These are phyloP conservation scores for Adrianichthys oophorus DNA, from an alignment of 2,797 vertebrate genomes.

Conservation along the genomic window DNA sequence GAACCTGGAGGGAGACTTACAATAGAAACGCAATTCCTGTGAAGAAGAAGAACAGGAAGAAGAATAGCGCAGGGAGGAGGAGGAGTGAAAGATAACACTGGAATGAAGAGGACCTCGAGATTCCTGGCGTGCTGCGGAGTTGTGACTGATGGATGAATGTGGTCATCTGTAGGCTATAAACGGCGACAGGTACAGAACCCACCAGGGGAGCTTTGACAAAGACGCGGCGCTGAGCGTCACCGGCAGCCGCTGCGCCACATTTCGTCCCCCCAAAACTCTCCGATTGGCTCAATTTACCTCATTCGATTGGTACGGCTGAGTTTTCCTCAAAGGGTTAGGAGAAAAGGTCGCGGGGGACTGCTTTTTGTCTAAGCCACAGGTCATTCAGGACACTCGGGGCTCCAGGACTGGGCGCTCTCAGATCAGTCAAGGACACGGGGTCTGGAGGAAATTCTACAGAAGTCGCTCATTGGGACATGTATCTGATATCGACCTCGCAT, in stretches of 20 bases:
- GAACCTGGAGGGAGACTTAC: slow-evolving; percentile 62
- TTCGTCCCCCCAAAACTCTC: slow-evolving; percentile 7
- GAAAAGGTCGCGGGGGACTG: slow-evolving; percentile 16
- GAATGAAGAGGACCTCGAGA: slow-evolving; percentile 68
- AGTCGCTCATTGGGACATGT: slow-evolving; percentile 72
- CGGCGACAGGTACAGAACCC: slow-evolving; percentile 68
- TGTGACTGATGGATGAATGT: slow-evolving; percentile 72
- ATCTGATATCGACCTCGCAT: slow-evolving; percentile 75
- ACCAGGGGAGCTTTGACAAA: slow-evolving; percentile 56
- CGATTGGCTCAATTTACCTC: slow-evolving; percentile 9
- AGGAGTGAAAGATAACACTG: slow-evolving; percentile 60
- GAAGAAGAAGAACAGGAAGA: slow-evolving; percentile 39
- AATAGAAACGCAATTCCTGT: slow-evolving; percentile 60
- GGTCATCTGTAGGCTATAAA: slow-evolving; percentile 65
- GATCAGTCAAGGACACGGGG: slow-evolving; percentile 70
- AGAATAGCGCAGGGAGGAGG: slow-evolving; percentile 20
- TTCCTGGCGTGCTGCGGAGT: slow-evolving; percentile 68
- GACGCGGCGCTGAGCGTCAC: slow-evolving; percentile 37
- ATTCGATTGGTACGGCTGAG: slow-evolving; percentile 8
- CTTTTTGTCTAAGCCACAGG: slow-evolving; percentile 57
- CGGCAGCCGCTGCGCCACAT: slow-evolving; percentile 30
- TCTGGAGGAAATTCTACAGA: slow-evolving; percentile 38
- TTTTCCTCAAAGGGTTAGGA: slow-evolving; percentile 3
- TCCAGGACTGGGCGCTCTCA: slow-evolving; percentile 31
- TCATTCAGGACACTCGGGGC: slow-evolving; percentile 63